A percentile compares a stretch with the other conserved stretches of the same genome.
Evolutionary conservation across 2,797 vertebrate species (phyloP).

Genomic region (Melanotaenia trifasciata): DNA sequence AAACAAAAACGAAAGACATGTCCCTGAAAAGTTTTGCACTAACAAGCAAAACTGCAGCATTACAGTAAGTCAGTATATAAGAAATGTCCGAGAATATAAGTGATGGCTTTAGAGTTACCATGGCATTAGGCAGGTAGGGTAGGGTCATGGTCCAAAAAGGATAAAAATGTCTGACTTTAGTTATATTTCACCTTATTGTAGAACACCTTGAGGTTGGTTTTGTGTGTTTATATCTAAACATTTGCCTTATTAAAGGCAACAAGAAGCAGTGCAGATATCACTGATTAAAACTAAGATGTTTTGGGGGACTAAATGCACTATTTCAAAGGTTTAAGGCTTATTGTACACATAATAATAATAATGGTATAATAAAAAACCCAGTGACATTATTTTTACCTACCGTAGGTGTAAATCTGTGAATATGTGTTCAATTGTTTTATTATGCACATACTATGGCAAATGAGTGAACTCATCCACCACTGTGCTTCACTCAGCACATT

Average conservation of each 20-base stretch:
- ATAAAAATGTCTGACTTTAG: background rate
- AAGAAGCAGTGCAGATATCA: background rate
- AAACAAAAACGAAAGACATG: background rate
- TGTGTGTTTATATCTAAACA: background rate
- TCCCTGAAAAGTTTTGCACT: background rate
- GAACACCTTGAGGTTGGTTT: background rate
- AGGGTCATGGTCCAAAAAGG: background rate
- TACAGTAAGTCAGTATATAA: background rate
- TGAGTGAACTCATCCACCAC: background rate
- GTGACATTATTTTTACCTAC: background rate
- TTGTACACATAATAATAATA: background rate
- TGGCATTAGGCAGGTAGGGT: background rate
- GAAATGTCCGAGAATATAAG: background rate
- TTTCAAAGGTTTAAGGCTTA: background rate
- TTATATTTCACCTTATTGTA: background rate
- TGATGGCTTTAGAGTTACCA: background rate
- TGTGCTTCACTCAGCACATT: background rate
- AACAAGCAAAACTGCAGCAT: background rate
- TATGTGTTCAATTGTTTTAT: background rate
- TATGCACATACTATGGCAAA: background rate
- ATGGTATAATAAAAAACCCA: background rate
- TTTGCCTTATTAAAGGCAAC: background rate
- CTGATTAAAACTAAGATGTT: background rate
- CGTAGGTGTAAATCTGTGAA: background rate
- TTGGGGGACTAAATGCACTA: background rate